phyloP scores from a whole-genome alignment of 2,113 vertebrate species.

The Aptenodytes forsteri region DNA sequence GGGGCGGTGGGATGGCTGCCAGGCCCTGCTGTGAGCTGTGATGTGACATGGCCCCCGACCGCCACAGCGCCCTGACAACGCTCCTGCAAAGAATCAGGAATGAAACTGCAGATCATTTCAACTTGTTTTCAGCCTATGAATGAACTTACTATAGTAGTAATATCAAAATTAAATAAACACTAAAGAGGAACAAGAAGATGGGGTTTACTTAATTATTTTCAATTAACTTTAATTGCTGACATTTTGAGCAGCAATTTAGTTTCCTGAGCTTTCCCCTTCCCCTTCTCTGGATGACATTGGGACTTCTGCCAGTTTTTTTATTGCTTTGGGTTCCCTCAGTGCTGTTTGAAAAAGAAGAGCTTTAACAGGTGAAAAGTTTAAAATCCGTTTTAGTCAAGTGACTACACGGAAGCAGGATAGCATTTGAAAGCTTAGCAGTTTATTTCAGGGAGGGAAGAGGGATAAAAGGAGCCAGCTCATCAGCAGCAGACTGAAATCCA shows the following conservation, averaged over 20 bases:
- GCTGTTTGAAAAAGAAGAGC: not conserved
- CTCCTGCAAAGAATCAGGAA: not conserved
- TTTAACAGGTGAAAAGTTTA: slow-evolving; percentile 33
- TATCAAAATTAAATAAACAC: slow-evolving; percentile 27
- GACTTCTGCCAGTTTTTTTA: not conserved
- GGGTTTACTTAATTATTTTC: slow-evolving; percentile 23
- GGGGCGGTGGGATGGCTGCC: fast-evolving
- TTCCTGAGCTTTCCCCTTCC: not conserved
- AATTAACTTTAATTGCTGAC: slow-evolving; percentile 55
- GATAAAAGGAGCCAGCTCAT: not conserved
- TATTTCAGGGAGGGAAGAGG: not conserved
- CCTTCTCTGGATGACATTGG: not conserved
- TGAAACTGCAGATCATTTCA: not conserved
- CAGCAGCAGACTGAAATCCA: not conserved
- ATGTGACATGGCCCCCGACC: fast-evolving
- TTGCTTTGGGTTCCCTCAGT: not conserved
- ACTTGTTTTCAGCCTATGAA: not conserved
- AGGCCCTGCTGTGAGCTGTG: not conserved
- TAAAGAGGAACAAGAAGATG: not conserved
- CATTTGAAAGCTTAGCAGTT: slow-evolving; percentile 27
- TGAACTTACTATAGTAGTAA: not conserved
- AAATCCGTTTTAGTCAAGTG: slow-evolving; percentile 19
- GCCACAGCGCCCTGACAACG: fast-evolving
- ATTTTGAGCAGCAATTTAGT: not conserved
- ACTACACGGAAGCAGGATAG: not conserved